A percentile compares a stretch with the other conserved stretches of the same genome.
Conservation (phyloP, 2,888 invertebrate species). For the Uloborus plumipes region DNA sequence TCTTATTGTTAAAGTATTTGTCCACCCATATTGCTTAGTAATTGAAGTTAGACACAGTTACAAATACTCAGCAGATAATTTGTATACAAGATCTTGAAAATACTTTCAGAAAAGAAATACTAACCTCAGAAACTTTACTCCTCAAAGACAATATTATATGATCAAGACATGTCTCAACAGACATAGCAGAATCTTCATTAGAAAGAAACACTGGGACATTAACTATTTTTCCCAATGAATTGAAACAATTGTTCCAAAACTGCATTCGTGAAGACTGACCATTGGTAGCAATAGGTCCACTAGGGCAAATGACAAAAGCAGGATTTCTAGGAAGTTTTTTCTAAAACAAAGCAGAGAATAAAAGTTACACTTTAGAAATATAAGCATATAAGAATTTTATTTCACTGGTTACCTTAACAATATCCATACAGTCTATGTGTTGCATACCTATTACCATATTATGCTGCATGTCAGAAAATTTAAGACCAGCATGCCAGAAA, state of each 20-base stretch:
- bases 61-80: too few relatives aligned
- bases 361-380: neutral
- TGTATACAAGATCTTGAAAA: too few relatives aligned
- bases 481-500: too few relatives aligned
- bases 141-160: constrained; percentile 75
- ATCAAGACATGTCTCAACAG: constrained; percentile 71
- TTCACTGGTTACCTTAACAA: too few relatives aligned
- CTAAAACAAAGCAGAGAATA: constrained; percentile 70
- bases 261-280: constrained; percentile 75
- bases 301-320: constrained; percentile 75
- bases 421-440: too few relatives aligned
- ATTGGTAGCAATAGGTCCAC: constrained; percentile 69
- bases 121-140: constrained; percentile 79
- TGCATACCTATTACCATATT: too few relatives aligned
- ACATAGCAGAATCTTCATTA: constrained; percentile 68
- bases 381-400: neutral
- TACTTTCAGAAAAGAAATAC: neutral
- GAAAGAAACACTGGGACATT: constrained; percentile 75
- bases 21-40: too few relatives aligned
- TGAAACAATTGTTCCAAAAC: constrained; percentile 80
- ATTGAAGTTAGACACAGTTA: too few relatives aligned
- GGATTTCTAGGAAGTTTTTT: constrained; percentile 80
- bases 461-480: too few relatives aligned
- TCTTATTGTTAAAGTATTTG: too few relatives aligned
- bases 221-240: constrained; percentile 79